phyloP scores from a whole-genome alignment of 2,888 invertebrate species.

The Rhagophthalmus giganteus region DNA sequence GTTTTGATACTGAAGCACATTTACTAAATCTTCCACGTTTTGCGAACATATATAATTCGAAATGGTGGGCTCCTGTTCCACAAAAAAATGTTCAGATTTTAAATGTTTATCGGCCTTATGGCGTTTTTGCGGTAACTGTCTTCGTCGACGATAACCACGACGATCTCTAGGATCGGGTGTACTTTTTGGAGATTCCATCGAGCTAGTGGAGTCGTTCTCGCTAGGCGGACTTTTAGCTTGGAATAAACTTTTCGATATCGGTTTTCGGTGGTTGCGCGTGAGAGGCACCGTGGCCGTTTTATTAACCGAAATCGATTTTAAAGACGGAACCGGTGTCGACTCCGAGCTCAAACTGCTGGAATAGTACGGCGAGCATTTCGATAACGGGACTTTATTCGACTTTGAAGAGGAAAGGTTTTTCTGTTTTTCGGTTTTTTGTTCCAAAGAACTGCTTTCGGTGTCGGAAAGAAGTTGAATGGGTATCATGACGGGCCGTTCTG shows the following conservation, averaged over 20 bases:
- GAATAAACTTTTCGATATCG: constrained; percentile 63
- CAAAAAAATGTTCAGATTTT: constrained; percentile 52
- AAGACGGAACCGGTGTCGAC: constrained; percentile 69
- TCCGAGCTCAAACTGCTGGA: constrained; percentile 76
- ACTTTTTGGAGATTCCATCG: constrained; percentile 68
- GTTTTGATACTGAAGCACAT: constrained; percentile 48
- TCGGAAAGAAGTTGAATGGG: constrained; percentile 56
- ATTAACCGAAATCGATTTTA: constrained; percentile 63
- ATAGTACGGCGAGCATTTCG: constrained; percentile 75
- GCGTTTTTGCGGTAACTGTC: constrained; percentile 63
- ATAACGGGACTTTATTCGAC: constrained; percentile 56
- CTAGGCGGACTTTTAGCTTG: constrained; percentile 72
- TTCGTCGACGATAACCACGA: constrained; percentile 69
- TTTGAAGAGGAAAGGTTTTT: constrained; percentile 42
- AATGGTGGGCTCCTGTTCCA: constrained; percentile 44
- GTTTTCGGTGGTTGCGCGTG: constrained; percentile 53
- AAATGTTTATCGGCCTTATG: constrained; percentile 56
- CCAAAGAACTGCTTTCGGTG: constrained; percentile 58
- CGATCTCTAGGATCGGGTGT: constrained; percentile 57
- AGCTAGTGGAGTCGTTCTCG: constrained; percentile 76
- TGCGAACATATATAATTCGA: constrained; percentile 48
- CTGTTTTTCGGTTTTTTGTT: constrained; percentile 54
- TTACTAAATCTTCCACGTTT: constrained; percentile 51
- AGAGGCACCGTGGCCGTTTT: constrained; percentile 60
- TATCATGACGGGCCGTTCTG: constrained; percentile 59